Percentiles rank a stretch among this genome's conserved stretches.
These are phyloP conservation scores for Phytoseiulus persimilis DNA, from an alignment of 2,888 invertebrate genomes.

Conservation along the genomic window DNA sequence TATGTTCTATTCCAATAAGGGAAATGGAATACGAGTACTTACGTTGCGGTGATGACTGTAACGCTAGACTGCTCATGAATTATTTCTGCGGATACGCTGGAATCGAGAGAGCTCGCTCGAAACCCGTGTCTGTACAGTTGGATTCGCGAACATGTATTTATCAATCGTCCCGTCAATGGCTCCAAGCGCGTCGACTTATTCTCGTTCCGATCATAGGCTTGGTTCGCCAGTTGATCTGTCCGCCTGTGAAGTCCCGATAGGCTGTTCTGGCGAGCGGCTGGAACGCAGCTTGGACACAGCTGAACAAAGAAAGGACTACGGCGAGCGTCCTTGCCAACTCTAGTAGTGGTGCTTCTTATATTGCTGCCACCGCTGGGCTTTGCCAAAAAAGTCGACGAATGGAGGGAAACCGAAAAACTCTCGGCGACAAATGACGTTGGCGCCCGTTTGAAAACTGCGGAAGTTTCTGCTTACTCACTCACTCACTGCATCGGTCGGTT, in stretches of 20 bases:
- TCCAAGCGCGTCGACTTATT: background rate
- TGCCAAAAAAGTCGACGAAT: background rate
- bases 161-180: background rate
- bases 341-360: background rate
- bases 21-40: too few species aligned
- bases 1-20: too few species aligned
- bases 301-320: background rate
- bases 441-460: background rate
- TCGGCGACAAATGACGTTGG: background rate
- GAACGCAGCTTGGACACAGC: background rate
- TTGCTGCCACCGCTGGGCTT: background rate
- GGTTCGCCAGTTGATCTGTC: background rate
- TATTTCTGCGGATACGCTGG: too few species aligned
- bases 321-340: background rate
- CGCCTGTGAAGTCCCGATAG: background rate
- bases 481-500: background rate
- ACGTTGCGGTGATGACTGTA: too few species aligned
- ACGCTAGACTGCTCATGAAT: too few species aligned
- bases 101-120: background rate
- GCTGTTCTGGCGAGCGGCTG: background rate
- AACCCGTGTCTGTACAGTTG: background rate
- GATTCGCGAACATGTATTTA: background rate
- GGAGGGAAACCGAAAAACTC: background rate
- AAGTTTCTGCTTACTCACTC: background rate
- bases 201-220: background rate